Evolutionary conservation across 2,113 vertebrate genomes (phyloP).

Genomic region (Notothenia coriiceps): DNA sequence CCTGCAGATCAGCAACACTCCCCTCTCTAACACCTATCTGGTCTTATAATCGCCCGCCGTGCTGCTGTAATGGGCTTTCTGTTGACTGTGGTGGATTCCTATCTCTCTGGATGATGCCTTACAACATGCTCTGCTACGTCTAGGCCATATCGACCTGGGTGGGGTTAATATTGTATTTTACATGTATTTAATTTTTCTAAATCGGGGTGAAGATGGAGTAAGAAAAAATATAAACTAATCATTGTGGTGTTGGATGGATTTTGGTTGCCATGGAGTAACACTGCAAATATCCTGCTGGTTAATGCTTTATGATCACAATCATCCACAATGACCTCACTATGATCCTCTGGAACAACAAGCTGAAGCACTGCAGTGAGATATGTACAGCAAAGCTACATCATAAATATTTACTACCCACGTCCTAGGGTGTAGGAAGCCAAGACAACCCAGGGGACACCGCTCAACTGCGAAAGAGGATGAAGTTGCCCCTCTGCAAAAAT

Average conservation of each 20-base stretch:
- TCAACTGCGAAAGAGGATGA: constrained; percentile 40
- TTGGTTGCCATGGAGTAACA: background rate
- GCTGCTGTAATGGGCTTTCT: constrained; percentile 71
- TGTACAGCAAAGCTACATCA: background rate
- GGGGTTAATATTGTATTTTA: constrained; percentile 29
- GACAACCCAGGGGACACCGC: constrained; percentile 15
- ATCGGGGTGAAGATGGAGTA: background rate
- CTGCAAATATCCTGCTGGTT: background rate
- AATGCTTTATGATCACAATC: constrained; percentile 1
- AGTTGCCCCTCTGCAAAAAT: constrained; percentile 22
- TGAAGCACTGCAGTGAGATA: background rate
- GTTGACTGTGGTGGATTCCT: constrained; percentile 68
- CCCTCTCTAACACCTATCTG: constrained; percentile 26
- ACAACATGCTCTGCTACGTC: constrained; percentile 54
- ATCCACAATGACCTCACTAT: constrained; percentile 6
- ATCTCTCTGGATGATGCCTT: constrained; percentile 57
- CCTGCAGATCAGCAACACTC: constrained; percentile 41
- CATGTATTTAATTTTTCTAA: constrained; percentile 5
- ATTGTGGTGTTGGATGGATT: background rate
- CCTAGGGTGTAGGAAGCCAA: constrained; percentile 14
- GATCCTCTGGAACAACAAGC: constrained; percentile 21
- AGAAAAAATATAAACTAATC: background rate
- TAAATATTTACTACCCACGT: constrained; percentile 22
- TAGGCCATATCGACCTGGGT: constrained; percentile 42
- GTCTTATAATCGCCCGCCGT: constrained; percentile 50